Base-by-base conservation (phyloP, 2,113 vertebrate species). In the Pangasianodon hypophthalmus region DNA sequence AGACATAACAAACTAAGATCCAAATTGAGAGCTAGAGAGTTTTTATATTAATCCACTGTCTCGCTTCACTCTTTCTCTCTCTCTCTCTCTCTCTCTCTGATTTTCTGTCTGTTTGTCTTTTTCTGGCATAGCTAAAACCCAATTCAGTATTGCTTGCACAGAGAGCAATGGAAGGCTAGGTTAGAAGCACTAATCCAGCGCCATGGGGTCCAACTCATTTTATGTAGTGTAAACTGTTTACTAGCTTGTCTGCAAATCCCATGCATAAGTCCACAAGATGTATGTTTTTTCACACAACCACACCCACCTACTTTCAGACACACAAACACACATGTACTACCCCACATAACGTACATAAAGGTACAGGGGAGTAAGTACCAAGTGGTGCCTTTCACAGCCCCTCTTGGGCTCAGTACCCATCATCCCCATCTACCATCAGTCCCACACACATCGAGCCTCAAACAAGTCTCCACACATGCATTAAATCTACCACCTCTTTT, bases 61-160 rank as follows among this genome's bases (percentile, higher is more conserved):
- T 87, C 50, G 8, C 69, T 84, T 84, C 19, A 32, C 82, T 50
- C 26, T 87, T 19, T 21, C 11, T 37, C n/a, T 88, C 9, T 13
- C 9, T 13, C 19, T 77, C 41, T 46, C 26, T 87, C n/a, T 19
- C 44, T 54, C 26, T 88, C 6, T 18, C 44, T 88, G 21, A 3
- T 11, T 86, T 16, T 52, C 16, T 79, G 4, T 16, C 44, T 62
- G 19, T 44, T 29, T 69, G n/a, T 85, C 58, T 67, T 85, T 71
- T 54, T 81, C 84, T 81, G 37, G 10, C 24, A 24, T 44, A 48
- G 75, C 50, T 84, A 71, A 86, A 86, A 37, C 62, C 88, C 86
- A 87, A 87, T 90, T 92, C 85, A 88, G 84, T 84, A 71, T 80
- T 87, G 69, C 52, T 88, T 91, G 37, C 80, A 48, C 88, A 87